These are phyloP conservation scores for Pycnomerus fuliginosus DNA, from an alignment of 2,888 invertebrate genomes.

Conservation along the genomic window DNA sequence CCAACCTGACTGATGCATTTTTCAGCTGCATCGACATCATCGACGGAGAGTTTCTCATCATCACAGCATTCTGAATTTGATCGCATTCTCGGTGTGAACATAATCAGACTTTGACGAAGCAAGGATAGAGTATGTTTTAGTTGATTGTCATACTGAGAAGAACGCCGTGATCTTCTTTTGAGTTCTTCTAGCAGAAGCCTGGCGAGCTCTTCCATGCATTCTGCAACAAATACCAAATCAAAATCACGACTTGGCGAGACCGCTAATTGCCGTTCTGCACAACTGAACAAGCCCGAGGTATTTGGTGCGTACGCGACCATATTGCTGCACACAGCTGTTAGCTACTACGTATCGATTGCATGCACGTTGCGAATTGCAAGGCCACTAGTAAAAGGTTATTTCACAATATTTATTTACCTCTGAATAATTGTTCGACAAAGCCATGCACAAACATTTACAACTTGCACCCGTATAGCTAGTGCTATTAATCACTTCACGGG, in stretches of 20 bases:
- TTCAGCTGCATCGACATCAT: conserved; percentile 16
- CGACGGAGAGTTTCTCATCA: conserved; percentile 3
- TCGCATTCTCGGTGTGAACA: conserved; percentile 8
- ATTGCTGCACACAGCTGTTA: conserved; percentile 42
- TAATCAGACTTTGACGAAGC: conserved; percentile 9
- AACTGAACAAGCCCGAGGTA: conserved; percentile 30
- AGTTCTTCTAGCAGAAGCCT: conserved; percentile 17
- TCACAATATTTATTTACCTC: conserved; percentile 33
- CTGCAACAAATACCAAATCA: conserved; percentile 19
- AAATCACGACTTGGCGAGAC: conserved; percentile 13
- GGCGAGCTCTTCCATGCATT: conserved; percentile 17
- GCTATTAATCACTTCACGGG: conserved; percentile 34
- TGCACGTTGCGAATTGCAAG: conserved; percentile 41
- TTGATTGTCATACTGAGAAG: conserved; percentile 17
- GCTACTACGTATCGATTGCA: conserved; percentile 43
- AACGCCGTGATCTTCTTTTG: conserved; percentile 13
- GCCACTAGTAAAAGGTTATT: conserved; percentile 41
- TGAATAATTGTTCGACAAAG: conserved; percentile 12
- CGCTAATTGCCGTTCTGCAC: conserved; percentile 26
- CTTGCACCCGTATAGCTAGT: conserved; percentile 2
- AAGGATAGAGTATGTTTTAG: conserved; percentile 12
- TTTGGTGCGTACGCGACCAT: conserved; percentile 33
- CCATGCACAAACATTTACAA: conserved; percentile 4
- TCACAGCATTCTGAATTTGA: conserved; percentile 11
- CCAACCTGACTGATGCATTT: conserved; percentile 46